Base-by-base conservation (phyloP, 1,140 invertebrate genomes). In the Carposina sasakii region DNA sequence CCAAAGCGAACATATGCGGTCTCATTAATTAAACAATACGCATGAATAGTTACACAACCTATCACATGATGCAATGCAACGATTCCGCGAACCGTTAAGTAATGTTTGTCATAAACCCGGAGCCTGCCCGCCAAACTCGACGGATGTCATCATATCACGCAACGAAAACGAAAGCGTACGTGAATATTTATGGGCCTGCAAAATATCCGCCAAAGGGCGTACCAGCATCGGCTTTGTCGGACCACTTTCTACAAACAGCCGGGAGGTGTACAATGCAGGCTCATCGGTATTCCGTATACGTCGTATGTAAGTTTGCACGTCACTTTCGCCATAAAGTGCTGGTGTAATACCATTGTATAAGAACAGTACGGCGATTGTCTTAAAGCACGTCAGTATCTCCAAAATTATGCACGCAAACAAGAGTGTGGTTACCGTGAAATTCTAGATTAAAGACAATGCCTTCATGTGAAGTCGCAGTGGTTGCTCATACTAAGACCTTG, bases 171-270 rank as follows among this genome's bases (percentile, higher is more conserved):
- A 83, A 83, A 83, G 79, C 57, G 63, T 49, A 50, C 30, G 50
- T 63, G 62, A 78, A 76, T 81, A 76, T 81, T 78, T 76, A 78
- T 73, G 63, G 57, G 64, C 52, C 57, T 63, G 67, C 70, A 69
- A 75, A 81, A 75, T 79, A 74, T 78, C 72, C 66, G 65, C 71
- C 71, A 62, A 79, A 84, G 81, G 81, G 81, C 76, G 68, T 75
- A 68, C 78, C 78, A 74, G 76, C 67, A 77, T 77, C 58, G 48
- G 36, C 51, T 43, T 47, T 42, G 45, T 22, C 60, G 60, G 39
- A 51, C 69, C 66, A 63, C 81, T 81, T 83, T 84, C 81, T 78
- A 79, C 71, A 60, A 62, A 70, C 73, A 64, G 31, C 57, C 50
- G 46, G 36, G 53, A 40, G 52, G 53, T 47, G 43, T 22, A 54